A percentile compares a stretch with the other conserved stretches of the same genome.
Evolutionary conservation across 2,888 invertebrate genomes (phyloP).

Genomic region (Drosophila anomelani): DNA sequence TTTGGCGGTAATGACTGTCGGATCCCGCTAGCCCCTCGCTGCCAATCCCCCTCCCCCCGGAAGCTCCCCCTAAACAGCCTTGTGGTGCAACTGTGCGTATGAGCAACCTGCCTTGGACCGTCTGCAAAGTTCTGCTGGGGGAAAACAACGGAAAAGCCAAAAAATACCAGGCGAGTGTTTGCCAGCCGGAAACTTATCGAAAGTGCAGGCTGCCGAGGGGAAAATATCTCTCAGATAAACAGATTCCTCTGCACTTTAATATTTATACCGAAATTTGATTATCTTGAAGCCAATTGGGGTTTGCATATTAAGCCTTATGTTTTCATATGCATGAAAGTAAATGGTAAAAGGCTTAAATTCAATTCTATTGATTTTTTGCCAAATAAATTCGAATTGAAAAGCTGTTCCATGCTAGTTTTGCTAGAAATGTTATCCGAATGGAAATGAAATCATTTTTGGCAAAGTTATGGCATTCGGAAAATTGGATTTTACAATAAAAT

Average conservation of each 20-base stretch:
- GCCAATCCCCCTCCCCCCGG: not conserved
- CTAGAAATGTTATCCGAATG: no score
- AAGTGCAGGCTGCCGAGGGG: slow-evolving; percentile 26
- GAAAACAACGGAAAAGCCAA: slow-evolving; percentile 39
- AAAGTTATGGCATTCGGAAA: no score
- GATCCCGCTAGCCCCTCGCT: not conserved
- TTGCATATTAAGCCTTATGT: not conserved
- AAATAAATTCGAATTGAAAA: no score
- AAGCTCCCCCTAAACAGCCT: slow-evolving; percentile 10
- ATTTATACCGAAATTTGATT: slow-evolving; percentile 16
- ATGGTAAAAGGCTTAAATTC: not conserved
- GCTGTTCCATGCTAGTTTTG: no score
- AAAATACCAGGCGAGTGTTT: slow-evolving; percentile 35
- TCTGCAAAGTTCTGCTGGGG: slow-evolving; percentile 47
- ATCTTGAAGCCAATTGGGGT: not conserved
- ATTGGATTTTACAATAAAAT: no score
- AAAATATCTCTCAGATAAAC: slow-evolving; percentile 31
- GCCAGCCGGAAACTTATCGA: slow-evolving; percentile 47
- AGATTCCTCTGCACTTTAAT: slow-evolving; percentile 35
- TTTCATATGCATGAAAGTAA: not conserved
- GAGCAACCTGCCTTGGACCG: slow-evolving; percentile 44
- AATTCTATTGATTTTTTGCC: no score
- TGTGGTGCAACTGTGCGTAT: slow-evolving; percentile 55
- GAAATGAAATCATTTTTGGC: no score
- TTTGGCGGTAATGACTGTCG: slow-evolving; percentile 73